phyloP scores from a whole-genome alignment of 1,140 invertebrate species.

The Drosophila erecta region DNA sequence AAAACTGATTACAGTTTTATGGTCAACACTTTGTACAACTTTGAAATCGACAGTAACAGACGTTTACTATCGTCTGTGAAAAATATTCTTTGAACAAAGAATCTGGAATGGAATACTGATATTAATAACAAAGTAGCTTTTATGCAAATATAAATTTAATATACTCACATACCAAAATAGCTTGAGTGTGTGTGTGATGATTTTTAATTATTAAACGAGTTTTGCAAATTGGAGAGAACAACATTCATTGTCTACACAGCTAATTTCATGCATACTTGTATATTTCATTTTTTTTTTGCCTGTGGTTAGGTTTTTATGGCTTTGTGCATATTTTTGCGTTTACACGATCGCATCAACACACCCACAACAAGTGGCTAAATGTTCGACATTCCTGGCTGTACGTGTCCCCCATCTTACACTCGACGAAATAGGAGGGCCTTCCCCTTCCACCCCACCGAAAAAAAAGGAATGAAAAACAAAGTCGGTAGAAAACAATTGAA shows the following conservation, averaged over 20 bases:
- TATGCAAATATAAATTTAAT: constrained; percentile 48
- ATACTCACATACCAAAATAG: neutral
- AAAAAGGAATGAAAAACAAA: neutral
- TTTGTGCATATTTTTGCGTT: constrained; percentile 75
- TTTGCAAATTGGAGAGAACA: constrained; percentile 63
- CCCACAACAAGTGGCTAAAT: constrained; percentile 35
- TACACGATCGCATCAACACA: constrained; percentile 58
- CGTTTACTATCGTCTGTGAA: too few relatives aligned
- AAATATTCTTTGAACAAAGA: neutral
- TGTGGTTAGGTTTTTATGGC: constrained; percentile 73
- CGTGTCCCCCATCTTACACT: neutral
- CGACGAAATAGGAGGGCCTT: neutral
- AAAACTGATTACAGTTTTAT: constrained; percentile 12
- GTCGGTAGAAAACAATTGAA: constrained; percentile 1
- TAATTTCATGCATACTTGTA: constrained; percentile 62
- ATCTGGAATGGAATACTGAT: neutral
- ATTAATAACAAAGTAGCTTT: neutral
- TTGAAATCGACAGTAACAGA: neutral
- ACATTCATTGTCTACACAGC: constrained; percentile 66
- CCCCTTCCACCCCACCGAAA: neutral
- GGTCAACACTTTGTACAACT: neutral
- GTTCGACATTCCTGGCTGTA: constrained; percentile 36
- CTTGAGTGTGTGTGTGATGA: constrained; percentile 26
- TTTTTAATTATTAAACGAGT: constrained; percentile 81
- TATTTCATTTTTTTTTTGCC: constrained; percentile 77